phyloP scores from a whole-genome alignment of 2,888 invertebrate genomes.

The Drosophila affinis region DNA sequence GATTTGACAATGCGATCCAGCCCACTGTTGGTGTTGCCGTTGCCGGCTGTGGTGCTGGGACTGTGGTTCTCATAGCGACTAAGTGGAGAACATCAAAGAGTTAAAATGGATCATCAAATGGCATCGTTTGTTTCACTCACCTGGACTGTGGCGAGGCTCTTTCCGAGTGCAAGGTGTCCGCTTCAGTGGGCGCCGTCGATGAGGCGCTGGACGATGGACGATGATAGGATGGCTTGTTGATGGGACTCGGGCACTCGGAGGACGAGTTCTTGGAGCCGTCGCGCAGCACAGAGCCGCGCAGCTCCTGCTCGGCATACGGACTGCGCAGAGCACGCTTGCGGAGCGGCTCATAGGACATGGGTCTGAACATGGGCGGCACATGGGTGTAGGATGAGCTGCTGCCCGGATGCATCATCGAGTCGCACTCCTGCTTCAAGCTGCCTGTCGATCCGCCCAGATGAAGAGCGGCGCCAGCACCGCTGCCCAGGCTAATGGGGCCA shows the following conservation, averaged over 20 bases:
- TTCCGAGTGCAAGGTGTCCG: constrained; percentile 84
- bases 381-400: constrained; percentile 79
- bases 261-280: constrained; percentile 85
- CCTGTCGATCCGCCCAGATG: constrained; percentile 77
- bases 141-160: constrained; percentile 84
- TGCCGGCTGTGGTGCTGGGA: constrained; percentile 83
- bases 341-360: constrained; percentile 83
- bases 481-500: constrained; percentile 77
- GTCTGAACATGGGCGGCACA: constrained; percentile 84
- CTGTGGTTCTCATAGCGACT: constrained; percentile 84
- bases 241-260: constrained; percentile 84
- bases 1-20: constrained; percentile 82
- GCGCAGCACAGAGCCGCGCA: constrained; percentile 88
- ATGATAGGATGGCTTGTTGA: constrained; percentile 83
- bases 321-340: constrained; percentile 86
- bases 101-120: no score
- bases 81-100: constrained; percentile 3
- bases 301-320: constrained; percentile 84
- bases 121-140: constrained; percentile 57
- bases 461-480: constrained; percentile 75
- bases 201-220: constrained; percentile 84
- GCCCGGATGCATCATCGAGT: constrained; percentile 83
- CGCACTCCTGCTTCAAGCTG: constrained; percentile 84
- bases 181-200: constrained; percentile 84
- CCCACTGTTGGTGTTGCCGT: constrained; percentile 69